Base-by-base conservation (phyloP, 2,888 invertebrate genomes). In the Agriopis leucophaearia region DNA sequence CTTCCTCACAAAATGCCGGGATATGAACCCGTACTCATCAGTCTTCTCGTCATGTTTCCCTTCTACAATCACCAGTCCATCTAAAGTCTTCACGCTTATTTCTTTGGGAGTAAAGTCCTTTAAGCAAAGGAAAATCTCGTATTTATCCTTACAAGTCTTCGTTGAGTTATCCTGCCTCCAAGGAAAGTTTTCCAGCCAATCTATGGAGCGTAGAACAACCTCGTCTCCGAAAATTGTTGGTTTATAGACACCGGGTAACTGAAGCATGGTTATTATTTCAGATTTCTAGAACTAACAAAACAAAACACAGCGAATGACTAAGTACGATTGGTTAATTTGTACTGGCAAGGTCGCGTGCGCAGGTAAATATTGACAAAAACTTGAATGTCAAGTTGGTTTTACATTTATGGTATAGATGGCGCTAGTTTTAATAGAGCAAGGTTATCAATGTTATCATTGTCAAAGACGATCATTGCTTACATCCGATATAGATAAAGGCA, bases 161-260 rank as follows among this genome's bases (percentile, higher is more conserved):
- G 86, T 71, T 0, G 75, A 70, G 50, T 83, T 84, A 61, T 88
- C 88, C 68, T 88, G 84, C 65, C 81, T 80, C 89, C 90, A 89
- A 6, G 88, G 89, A 51, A 89, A 86, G 69, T 88, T 87, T 69
- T 88, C 91, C 36, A 90, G 70, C 90, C 90, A 90, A 69, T 91
- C 91, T 55, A 91, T 85, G 1, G 91, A 91, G 55, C 84, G 83
- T 47, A 91, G 72, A 18, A 90, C 76, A 15, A 88, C 74, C 75
- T 91, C 91, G 69, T 90, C 90, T 3, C 87, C 89, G 72, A 88
- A 86, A 65, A 82, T 73, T 35, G 81, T 75, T 59, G 85, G 85
- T 67, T 76, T 80, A 40, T 77, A 69, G 52, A 78, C 61, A 48
- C 59, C 58, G 52, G 71, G 64, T 63, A 74, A 62, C 36, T 70